These are phyloP conservation scores for Antheraea assamensis DNA, from an alignment of 2,888 invertebrate species.

Conservation along the genomic window DNA sequence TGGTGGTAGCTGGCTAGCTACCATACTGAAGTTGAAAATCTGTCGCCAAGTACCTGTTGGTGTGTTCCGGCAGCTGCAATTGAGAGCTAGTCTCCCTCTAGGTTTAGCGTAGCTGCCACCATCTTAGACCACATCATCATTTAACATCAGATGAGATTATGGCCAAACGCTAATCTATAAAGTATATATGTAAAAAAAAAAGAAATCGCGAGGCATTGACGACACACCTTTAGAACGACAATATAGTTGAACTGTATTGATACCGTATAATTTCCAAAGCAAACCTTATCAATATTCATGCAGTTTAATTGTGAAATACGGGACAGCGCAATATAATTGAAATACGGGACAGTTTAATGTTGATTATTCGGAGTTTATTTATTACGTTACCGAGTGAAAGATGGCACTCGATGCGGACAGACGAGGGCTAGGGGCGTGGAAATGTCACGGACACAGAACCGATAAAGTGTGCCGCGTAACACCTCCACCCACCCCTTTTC, in stretches of 20 bases:
- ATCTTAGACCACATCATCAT: no score
- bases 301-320: constrained; percentile 4
- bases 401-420: constrained; percentile 44
- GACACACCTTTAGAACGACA: neutral
- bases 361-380: constrained; percentile 35
- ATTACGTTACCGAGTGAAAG: constrained; percentile 43
- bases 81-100: no score
- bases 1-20: no score
- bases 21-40: no score
- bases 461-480: constrained; percentile 41
- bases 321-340: constrained; percentile 14
- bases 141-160: no score
- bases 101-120: no score
- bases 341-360: constrained; percentile 23
- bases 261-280: neutral
- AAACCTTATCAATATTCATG: neutral
- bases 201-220: neutral
- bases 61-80: no score
- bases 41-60: no score
- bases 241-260: neutral
- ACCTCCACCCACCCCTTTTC: constrained; percentile 19
- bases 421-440: constrained; percentile 51
- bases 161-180: no score
- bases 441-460: constrained; percentile 68
- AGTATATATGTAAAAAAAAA: no score